These are phyloP conservation scores for Ptychodera flava DNA, from an alignment of 35 echinoderm and acorn worm species.

Conservation along the genomic window DNA sequence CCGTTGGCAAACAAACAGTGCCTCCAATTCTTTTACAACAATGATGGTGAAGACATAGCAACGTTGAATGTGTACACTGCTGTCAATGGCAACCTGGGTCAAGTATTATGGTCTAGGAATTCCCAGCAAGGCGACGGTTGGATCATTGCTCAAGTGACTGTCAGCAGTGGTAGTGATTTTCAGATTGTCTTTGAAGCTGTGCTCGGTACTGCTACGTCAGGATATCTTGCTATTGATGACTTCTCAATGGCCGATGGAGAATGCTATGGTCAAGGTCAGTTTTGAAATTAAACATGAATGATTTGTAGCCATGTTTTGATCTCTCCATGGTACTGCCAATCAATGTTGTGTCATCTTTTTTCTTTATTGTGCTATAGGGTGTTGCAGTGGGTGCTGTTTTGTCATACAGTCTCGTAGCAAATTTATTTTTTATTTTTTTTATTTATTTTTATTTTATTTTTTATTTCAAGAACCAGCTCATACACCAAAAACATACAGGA, in stretches of 20 bases:
- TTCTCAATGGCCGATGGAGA: background rate
- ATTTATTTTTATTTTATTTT: no score
- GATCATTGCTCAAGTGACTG: background rate
- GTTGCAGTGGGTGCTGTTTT: no score
- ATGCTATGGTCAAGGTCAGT: background rate
- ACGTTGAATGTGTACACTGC: background rate
- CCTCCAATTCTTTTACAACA: constrained; percentile 62
- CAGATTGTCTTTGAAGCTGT: constrained; percentile 66
- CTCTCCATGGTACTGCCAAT: no score
- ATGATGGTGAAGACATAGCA: constrained; percentile 19
- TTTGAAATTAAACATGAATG: no score
- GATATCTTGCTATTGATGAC: background rate
- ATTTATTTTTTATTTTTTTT: no score
- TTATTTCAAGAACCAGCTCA: no score
- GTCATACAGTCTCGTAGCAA: no score
- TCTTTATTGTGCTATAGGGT: no score
- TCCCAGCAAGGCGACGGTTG: background rate
- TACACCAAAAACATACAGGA: no score
- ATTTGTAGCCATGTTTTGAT: no score
- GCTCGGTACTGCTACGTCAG: constrained; percentile 17
- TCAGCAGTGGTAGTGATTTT: constrained; percentile 23
- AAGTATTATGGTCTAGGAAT: background rate
- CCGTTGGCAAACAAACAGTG: constrained; percentile 22
- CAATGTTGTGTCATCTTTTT: no score
- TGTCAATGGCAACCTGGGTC: background rate